Percentiles rank a stretch among this genome's conserved stretches.
phyloP scores from a whole-genome alignment of 1,140 invertebrate genomes.

The Melitaea cinxia region DNA sequence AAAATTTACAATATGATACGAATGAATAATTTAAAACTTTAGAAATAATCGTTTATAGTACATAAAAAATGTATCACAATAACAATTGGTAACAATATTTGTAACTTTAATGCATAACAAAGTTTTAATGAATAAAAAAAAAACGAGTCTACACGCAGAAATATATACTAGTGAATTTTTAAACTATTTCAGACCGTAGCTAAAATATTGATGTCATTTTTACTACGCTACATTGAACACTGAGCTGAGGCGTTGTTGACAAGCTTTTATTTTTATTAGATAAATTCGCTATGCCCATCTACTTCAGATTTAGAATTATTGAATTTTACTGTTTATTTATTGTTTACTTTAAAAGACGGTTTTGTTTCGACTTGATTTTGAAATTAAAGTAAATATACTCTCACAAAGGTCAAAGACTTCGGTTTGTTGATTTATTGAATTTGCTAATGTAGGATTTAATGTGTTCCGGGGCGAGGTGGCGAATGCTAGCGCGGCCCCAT shows the following conservation, averaged over 20 bases:
- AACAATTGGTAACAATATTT: no score
- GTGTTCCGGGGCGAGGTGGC: no score
- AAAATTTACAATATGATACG: no score
- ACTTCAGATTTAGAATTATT: not conserved
- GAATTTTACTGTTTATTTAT: not conserved
- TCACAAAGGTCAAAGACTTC: no score
- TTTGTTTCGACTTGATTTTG: not conserved
- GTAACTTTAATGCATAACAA: no score
- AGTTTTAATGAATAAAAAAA: not conserved
- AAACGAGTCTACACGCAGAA: not conserved
- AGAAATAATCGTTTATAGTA: no score
- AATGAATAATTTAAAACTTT: no score
- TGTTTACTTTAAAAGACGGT: not conserved
- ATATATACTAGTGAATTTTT: not conserved
- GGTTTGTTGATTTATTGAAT: no score
- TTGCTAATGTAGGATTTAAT: no score
- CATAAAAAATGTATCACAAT: no score
- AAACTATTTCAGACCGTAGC: not conserved
- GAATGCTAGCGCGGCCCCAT: no score
- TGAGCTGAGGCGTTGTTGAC: conserved; percentile 5
- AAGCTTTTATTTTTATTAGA: conserved; percentile 18
- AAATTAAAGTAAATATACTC: no score
- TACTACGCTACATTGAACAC: conserved; percentile 2
- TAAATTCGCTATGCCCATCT: not conserved
- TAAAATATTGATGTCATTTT: conserved; percentile 7